phyloP scores from a whole-genome alignment of 2,113 vertebrate species.

The Nothocercus julius region DNA sequence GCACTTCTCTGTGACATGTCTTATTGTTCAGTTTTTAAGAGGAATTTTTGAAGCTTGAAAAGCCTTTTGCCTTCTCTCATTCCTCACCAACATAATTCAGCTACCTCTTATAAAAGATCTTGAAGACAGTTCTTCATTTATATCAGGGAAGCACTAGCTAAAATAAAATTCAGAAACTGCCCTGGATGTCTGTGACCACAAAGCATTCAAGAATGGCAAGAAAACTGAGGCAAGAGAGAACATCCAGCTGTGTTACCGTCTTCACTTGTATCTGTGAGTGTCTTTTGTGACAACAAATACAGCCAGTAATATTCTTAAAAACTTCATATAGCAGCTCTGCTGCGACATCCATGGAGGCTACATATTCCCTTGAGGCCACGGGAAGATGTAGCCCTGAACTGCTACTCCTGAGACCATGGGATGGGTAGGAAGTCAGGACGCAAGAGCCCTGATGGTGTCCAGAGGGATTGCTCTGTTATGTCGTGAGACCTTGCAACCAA shows the following conservation, averaged over 20 bases:
- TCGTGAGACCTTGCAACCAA: not conserved
- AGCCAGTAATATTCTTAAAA: not conserved
- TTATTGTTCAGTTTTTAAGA: not conserved
- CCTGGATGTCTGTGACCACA: accelerated
- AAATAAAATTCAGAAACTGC: not conserved
- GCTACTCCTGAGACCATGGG: not conserved
- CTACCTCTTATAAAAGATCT: not conserved
- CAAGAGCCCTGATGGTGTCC: not conserved
- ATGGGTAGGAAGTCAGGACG: not conserved
- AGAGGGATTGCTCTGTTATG: not conserved
- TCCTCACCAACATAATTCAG: not conserved
- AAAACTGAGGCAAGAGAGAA: not conserved
- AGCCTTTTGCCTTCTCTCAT: not conserved
- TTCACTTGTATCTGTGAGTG: not conserved
- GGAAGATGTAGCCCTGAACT: not conserved
- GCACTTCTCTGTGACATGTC: not conserved
- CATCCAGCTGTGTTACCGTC: not conserved
- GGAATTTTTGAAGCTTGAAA: not conserved
- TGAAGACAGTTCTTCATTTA: not conserved
- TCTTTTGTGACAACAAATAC: not conserved
- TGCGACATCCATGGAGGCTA: no score
- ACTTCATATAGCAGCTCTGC: not conserved
- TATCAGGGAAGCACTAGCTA: not conserved
- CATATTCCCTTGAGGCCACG: not conserved
- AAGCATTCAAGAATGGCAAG: not conserved